Conservation (phyloP, 1,140 invertebrate species). For the Hypsibius dujardini region DNA sequence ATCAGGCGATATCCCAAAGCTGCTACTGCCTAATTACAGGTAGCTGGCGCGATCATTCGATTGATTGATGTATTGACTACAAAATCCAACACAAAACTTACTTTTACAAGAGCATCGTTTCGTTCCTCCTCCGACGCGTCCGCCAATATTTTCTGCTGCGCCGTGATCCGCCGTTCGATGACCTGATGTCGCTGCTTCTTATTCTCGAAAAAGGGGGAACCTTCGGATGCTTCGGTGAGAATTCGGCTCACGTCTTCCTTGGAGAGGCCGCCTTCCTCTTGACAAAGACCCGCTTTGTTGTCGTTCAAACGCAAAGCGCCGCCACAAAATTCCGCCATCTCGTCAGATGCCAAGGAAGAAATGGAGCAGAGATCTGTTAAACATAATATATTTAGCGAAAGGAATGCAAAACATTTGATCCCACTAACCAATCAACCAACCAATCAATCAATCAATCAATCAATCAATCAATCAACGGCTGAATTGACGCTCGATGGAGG, state of each 20-base stretch:
- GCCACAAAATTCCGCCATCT: not conserved
- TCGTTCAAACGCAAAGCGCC: not conserved
- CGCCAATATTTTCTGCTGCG: conserved; percentile 30
- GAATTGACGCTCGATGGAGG: too few species aligned
- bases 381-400: too few species aligned
- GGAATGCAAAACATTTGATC: too few species aligned
- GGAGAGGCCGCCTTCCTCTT: not conserved
- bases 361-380: too few species aligned
- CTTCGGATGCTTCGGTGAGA: conserved; percentile 41
- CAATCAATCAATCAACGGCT: too few species aligned
- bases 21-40: conserved; percentile 11
- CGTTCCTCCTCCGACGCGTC: conserved; percentile 32
- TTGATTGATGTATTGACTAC: conserved; percentile 15
- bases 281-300: conserved; percentile 12
- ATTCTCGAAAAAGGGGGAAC: conserved; percentile 42
- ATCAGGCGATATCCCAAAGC: not conserved
- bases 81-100: conserved; percentile 23
- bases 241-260: conserved; percentile 40
- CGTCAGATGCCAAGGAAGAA: too few species aligned
- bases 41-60: not conserved
- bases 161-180: conserved; percentile 36
- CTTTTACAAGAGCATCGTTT: conserved; percentile 30
- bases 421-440: too few species aligned
- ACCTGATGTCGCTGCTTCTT: conserved; percentile 34
- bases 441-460: too few species aligned